Conservation (phyloP, 2,797 vertebrate species). For the Crenichthys baileyi region DNA sequence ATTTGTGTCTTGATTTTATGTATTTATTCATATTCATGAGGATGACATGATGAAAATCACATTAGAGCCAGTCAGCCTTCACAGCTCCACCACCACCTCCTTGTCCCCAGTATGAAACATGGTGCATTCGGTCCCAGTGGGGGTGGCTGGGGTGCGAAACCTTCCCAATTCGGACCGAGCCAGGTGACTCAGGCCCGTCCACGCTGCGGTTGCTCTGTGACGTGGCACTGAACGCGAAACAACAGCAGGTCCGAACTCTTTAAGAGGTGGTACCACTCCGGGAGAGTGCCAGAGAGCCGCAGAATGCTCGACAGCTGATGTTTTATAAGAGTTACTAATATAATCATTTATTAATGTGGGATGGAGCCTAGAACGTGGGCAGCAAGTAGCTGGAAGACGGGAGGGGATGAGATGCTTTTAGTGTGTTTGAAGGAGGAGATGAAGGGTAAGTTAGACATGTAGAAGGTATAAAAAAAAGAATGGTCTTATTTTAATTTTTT, state of each 20-base stretch:
- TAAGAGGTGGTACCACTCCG: conserved; percentile 72
- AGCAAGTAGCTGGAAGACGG: conserved; percentile 29
- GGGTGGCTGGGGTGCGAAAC: conserved; percentile 60
- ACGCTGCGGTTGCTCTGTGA: conserved; percentile 68
- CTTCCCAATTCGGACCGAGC: conserved; percentile 71
- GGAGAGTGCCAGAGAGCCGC: conserved; percentile 47
- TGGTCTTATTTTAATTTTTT: background rate
- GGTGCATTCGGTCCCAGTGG: conserved; percentile 32
- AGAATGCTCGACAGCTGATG: conserved; percentile 28
- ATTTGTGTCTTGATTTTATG: conserved; percentile 20
- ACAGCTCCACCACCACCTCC: background rate
- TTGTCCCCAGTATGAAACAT: conserved; percentile 30
- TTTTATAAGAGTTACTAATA: conserved; percentile 52
- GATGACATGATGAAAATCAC: conserved; percentile 14
- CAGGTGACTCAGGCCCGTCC: conserved; percentile 68
- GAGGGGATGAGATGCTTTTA: conserved; percentile 34
- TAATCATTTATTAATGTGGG: conserved; percentile 44
- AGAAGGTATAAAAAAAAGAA: conserved; percentile 19
- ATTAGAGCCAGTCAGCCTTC: conserved; percentile 26
- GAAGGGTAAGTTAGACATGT: conserved; percentile 43
- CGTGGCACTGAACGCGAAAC: conserved; percentile 75
- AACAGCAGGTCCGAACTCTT: conserved; percentile 71
- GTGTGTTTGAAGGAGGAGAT: conserved; percentile 20
- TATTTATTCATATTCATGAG: conserved; percentile 1
- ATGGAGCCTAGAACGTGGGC: conserved; percentile 44